A percentile compares a stretch with the other conserved stretches of the same genome.
phyloP scores from a whole-genome alignment of 2,888 invertebrate species.

The Sesia apiformis region DNA sequence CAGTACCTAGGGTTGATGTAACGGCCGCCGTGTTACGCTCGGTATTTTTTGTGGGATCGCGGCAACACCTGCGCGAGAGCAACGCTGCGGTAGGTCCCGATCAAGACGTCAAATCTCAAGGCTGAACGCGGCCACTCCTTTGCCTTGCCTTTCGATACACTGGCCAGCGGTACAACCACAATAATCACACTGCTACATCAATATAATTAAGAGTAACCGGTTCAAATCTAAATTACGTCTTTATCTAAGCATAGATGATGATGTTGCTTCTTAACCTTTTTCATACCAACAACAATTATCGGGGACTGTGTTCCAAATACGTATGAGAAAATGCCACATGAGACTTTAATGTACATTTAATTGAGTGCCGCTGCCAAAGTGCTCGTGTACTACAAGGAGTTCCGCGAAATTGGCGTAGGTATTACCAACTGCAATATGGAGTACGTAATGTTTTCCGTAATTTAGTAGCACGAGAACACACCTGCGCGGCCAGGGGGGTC shows the following conservation, averaged over 20 bases:
- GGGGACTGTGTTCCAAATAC: not conserved
- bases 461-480: constrained; percentile 9
- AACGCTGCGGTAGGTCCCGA: constrained; percentile 72
- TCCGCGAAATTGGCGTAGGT: not conserved
- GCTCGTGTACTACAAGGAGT: constrained; percentile 1
- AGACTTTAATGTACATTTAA: constrained; percentile 12
- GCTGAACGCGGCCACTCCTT: constrained; percentile 50
- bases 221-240: no score
- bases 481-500: constrained; percentile 31
- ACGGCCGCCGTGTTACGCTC: constrained; percentile 62
- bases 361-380: constrained; percentile 6
- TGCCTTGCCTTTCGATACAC: constrained; percentile 50
- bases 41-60: constrained; percentile 47
- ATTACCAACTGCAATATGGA: not conserved
- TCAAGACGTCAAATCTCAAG: constrained; percentile 73
- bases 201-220: constrained; percentile 27
- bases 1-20: not conserved
- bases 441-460: constrained; percentile 1
- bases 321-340: constrained; percentile 1
- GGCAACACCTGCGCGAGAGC: constrained; percentile 65
- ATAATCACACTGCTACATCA: constrained; percentile 38
- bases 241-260: no score
- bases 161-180: constrained; percentile 32
- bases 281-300: not conserved
- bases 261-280: not conserved